Evolutionary conservation across 2,797 vertebrate species (phyloP).

Genomic region (Gallinago solitaria): DNA sequence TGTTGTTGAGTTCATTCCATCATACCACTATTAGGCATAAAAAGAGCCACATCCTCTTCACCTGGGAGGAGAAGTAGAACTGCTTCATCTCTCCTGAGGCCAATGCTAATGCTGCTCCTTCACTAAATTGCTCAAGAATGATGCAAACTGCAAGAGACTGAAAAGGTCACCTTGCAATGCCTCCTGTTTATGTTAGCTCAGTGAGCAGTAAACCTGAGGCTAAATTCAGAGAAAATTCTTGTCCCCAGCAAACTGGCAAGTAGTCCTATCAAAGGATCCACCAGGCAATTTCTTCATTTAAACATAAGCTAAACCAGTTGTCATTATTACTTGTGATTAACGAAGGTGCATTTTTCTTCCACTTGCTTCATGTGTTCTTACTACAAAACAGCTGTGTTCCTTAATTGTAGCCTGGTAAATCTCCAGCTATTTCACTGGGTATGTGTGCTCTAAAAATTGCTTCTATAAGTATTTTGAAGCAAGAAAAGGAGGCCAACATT

Average conservation of each 20-base stretch:
- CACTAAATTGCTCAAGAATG: conserved; percentile 46
- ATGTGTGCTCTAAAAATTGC: neutral
- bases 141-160: conserved; percentile 58
- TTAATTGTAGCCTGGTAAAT: neutral
- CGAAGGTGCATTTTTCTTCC: neutral
- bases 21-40: neutral
- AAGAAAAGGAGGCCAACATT: neutral
- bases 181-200: conserved; percentile 27
- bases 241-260: neutral
- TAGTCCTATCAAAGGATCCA: neutral
- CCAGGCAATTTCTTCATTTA: neutral
- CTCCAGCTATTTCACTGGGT: neutral
- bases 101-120: conserved; percentile 17
- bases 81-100: neutral
- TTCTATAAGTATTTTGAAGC: neutral
- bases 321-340: neutral
- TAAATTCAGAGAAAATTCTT: neutral
- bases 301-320: neutral
- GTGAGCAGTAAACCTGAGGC: conserved; percentile 36
- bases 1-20: neutral
- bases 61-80: neutral
- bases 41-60: neutral
- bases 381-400: neutral
- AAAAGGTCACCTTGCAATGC: conserved; percentile 62
- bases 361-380: neutral